phyloP scores from a whole-genome alignment of 2,797 vertebrate genomes.

The Eospalax fontanierii region DNA sequence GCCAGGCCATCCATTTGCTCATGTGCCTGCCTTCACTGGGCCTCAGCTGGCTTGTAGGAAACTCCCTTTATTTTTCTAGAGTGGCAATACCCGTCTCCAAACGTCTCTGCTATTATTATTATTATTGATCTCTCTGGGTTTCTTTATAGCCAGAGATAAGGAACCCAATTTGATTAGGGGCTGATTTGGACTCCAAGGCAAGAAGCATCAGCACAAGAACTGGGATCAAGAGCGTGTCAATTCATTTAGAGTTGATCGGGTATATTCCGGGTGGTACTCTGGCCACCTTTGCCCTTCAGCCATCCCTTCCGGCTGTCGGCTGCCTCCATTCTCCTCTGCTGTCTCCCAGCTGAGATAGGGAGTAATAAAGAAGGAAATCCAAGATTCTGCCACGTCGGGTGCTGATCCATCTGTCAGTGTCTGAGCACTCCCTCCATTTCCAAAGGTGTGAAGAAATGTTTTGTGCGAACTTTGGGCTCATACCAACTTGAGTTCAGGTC shows the following conservation, averaged over 20 bases:
- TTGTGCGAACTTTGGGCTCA: background rate
- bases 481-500: background rate
- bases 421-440: background rate
- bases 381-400: background rate
- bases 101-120: conserved; percentile 66
- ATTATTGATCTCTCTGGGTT: conserved; percentile 72
- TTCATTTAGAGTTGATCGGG: background rate
- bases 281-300: background rate
- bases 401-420: too few relatives aligned
- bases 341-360: background rate
- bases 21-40: background rate
- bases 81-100: background rate
- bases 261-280: background rate
- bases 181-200: conserved; percentile 64
- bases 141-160: conserved; percentile 70
- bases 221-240: background rate
- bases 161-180: conserved; percentile 69
- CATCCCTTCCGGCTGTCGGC: background rate
- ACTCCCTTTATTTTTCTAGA: conserved; percentile 39
- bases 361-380: background rate
- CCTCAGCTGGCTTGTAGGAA: background rate
- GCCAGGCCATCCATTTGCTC: background rate
- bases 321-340: background rate
- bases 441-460: background rate
- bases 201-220: background rate